Base-by-base conservation (phyloP, 2,797 vertebrate species). In the Fringilla coelebs region DNA sequence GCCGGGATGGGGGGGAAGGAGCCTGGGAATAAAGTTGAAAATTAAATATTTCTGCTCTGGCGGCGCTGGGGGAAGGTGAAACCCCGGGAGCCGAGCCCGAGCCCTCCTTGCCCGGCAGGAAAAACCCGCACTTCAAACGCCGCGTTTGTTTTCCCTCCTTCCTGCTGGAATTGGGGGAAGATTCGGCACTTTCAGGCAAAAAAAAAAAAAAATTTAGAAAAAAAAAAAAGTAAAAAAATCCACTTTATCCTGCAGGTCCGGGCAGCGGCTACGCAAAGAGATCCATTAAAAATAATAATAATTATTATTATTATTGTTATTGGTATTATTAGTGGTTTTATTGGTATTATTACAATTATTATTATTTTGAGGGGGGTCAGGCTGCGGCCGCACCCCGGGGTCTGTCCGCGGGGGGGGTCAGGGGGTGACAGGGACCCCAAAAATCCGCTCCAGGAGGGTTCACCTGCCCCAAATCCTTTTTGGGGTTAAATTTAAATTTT, bases 11-110 rank as follows among this genome's bases (percentile, higher is more conserved):
- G 8, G n/a, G 17, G 48, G 8, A 13, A 74, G 48, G 40, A 94
- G 85, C 87, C 87, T 81, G 95, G 83, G 80, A 94, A 94, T 93
- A 87, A 95, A 96, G 94, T 87, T 89, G 89, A 49, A 81, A 94
- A 94, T 94, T 75, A n/a, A 88, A 90, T 54, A 55, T 93, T 93
- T 90, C 86, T 90, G 83, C 91, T 89, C 78, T 68, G 17, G 24
- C 86, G 52, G 93, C 67, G 24, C 43, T 14, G 52, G 29, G 63
- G 77, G 24, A 67, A 57, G 76, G 48, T 46, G 46, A n/a, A 57
- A 28, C 29, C 11, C 18, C 29, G 28, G 32, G 61, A 45, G 40
- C 28, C 41, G 78, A 73, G 61, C n/a, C 60, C 29, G 10, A 52
- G 40, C 34, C 4, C 25, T 68, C 36, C 36, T 19, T 54, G 28